Conservation (phyloP, 2,888 invertebrate species). For the Syrista parreyssii region DNA sequence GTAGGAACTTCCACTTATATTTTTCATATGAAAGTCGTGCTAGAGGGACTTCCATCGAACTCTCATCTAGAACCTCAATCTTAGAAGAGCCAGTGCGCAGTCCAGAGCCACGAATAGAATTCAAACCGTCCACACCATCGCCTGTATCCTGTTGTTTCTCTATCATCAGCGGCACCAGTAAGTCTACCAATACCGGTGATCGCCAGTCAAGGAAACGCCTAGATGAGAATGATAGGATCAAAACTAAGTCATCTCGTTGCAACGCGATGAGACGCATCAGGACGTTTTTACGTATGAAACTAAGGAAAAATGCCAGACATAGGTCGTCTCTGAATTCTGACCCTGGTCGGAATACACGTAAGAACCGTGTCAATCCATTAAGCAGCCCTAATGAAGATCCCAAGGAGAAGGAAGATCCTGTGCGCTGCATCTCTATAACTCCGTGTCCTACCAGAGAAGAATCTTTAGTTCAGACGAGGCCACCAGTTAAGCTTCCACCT, state of each 20-base stretch:
- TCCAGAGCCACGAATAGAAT: conserved; percentile 29
- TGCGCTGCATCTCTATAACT: conserved; percentile 5
- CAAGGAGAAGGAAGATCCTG: conserved; percentile 16
- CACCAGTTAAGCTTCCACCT: conserved; percentile 47
- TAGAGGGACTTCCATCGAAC: conserved; percentile 55
- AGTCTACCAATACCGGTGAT: conserved; percentile 23
- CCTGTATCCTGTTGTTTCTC: conserved; percentile 62
- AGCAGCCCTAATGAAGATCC: conserved; percentile 25
- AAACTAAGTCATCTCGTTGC: conserved; percentile 39
- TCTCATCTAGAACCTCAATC: conserved; percentile 35
- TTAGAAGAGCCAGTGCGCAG: not conserved
- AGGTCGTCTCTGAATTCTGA: conserved; percentile 40
- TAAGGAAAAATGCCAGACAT: conserved; percentile 48
- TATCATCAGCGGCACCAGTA: conserved; percentile 41
- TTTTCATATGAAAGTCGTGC: conserved; percentile 56
- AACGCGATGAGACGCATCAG: conserved; percentile 56
- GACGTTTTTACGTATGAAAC: conserved; percentile 51
- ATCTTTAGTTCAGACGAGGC: conserved; percentile 1
- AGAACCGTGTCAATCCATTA: conserved; percentile 48
- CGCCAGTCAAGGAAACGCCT: conserved; percentile 14
- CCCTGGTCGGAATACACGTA: conserved; percentile 29
- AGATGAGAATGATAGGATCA: conserved; percentile 17
- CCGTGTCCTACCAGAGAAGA: conserved; percentile 4
- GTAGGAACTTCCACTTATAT: conserved; percentile 56
- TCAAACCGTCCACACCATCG: conserved; percentile 58